Percentiles rank a stretch among this genome's conserved stretches.
These are phyloP conservation scores for Pristiophorus japonicus DNA, from an alignment of 2,113 vertebrate species.

Conservation along the genomic window DNA sequence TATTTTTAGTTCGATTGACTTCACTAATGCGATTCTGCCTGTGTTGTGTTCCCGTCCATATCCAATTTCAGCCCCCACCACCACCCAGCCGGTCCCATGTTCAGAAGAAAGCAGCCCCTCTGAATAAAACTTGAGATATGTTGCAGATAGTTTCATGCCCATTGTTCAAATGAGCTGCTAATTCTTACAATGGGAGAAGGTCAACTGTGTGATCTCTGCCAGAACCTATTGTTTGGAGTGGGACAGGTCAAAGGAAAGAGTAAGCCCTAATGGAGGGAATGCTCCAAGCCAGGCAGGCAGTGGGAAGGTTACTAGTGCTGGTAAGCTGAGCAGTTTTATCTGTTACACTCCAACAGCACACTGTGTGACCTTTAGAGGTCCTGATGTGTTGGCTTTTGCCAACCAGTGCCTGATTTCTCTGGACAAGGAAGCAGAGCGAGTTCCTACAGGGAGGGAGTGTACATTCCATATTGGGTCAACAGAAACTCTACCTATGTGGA, in stretches of 20 bases:
- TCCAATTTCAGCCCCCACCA: not conserved
- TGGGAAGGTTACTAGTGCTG: not conserved
- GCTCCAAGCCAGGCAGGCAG: not conserved
- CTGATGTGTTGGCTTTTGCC: too few species aligned
- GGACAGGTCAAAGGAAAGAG: not conserved
- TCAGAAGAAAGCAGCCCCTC: not conserved
- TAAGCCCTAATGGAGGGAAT: not conserved
- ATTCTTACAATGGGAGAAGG: not conserved
- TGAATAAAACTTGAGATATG: not conserved
- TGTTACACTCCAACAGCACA: not conserved
- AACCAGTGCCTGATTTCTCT: too few species aligned
- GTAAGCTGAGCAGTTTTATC: not conserved
- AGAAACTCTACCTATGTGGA: too few species aligned
- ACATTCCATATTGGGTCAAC: too few species aligned
- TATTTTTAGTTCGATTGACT: not conserved
- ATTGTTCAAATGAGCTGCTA: not conserved
- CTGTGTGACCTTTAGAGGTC: too few species aligned
- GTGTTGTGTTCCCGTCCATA: not conserved
- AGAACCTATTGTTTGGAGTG: not conserved
- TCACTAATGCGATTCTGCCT: not conserved
- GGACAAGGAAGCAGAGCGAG: too few species aligned
- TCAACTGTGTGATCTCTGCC: not conserved
- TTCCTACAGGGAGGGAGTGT: too few species aligned
- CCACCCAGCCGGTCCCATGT: too few species aligned
- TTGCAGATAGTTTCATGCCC: not conserved